These are phyloP conservation scores for Trichonephila clavata DNA, from an alignment of 1,140 invertebrate genomes.

Conservation along the genomic window DNA sequence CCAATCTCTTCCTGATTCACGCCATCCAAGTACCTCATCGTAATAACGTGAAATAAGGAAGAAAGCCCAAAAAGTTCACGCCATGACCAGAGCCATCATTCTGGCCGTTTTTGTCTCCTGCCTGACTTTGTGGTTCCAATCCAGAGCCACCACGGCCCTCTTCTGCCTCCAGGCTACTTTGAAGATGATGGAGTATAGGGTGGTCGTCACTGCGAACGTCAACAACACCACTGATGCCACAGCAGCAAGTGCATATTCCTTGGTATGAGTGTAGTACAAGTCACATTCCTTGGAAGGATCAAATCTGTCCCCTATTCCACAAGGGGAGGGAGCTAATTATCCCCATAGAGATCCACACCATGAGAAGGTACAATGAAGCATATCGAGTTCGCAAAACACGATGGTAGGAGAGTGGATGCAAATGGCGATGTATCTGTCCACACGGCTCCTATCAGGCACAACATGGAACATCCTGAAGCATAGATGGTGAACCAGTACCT, in stretches of 20 bases:
- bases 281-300: constrained; percentile 77
- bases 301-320: constrained; percentile 67
- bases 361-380: constrained; percentile 60
- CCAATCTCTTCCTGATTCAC: constrained; percentile 68
- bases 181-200: constrained; percentile 77
- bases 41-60: constrained; percentile 77
- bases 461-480: constrained; percentile 77
- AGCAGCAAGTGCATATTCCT: constrained; percentile 67
- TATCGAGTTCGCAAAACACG: constrained; percentile 56
- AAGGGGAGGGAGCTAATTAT: constrained; percentile 76
- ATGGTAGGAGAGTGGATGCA: constrained; percentile 87
- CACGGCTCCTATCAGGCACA: constrained; percentile 77
- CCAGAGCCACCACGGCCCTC: constrained; percentile 74
- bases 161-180: constrained; percentile 77
- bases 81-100: constrained; percentile 78
- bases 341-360: constrained; percentile 77
- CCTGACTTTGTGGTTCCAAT: constrained; percentile 62
- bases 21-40: constrained; percentile 73
- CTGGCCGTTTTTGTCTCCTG: constrained; percentile 77
- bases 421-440: constrained; percentile 94
- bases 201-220: constrained; percentile 76
- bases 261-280: constrained; percentile 77
- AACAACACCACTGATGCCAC: constrained; percentile 77
- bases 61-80: constrained; percentile 77
- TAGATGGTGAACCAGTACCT: constrained; percentile 78